Evolutionary conservation across 2,113 vertebrate genomes (phyloP).

Genomic region (Ammodytes dubius): DNA sequence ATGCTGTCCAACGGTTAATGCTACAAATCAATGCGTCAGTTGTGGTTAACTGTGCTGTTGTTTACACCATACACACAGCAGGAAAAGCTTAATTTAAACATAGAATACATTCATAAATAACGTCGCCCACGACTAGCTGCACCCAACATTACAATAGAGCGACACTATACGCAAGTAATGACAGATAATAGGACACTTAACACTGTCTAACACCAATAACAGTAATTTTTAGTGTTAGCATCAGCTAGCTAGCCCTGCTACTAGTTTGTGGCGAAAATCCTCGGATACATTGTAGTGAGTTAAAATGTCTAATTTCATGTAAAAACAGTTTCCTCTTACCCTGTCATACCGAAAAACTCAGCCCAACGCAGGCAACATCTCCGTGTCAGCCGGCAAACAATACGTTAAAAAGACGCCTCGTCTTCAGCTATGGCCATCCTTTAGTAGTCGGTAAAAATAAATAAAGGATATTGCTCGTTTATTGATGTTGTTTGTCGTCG

Average conservation of each 20-base stretch:
- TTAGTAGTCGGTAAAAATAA: background rate
- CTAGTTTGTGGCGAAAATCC: background rate
- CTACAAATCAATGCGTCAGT: background rate
- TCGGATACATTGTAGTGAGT: background rate
- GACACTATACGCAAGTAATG: background rate
- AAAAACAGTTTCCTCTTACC: constrained; percentile 58
- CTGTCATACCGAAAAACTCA: constrained; percentile 59
- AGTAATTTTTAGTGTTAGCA: background rate
- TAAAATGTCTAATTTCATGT: background rate
- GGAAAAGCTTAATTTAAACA: background rate
- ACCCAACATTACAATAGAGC: no score
- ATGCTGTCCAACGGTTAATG: background rate
- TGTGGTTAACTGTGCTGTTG: background rate
- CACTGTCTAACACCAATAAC: background rate
- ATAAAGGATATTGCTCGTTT: background rate
- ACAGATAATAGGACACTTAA: background rate
- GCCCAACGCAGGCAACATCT: constrained; percentile 60
- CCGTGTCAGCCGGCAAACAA: background rate
- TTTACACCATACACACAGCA: background rate
- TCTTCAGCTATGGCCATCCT: background rate
- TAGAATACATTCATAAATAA: background rate
- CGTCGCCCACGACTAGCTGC: background rate
- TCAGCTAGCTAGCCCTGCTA: background rate
- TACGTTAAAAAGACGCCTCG: background rate
- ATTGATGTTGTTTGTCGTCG: background rate